Percentiles rank a stretch among this genome's conserved stretches.
Conservation (phyloP, 2,888 invertebrate species). For the Apotomis turbidana region DNA sequence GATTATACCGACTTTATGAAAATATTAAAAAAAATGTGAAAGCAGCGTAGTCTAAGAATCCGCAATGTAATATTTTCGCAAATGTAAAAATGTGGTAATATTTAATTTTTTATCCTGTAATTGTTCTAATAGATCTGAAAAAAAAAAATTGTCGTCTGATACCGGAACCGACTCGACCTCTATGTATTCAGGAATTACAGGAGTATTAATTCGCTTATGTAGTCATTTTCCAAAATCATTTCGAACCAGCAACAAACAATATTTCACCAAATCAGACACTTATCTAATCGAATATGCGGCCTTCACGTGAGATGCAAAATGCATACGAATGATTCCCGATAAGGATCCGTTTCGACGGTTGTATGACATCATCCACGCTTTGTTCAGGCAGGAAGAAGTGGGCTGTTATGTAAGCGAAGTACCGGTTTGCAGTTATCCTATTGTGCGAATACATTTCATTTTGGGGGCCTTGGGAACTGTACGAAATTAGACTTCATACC, state of each 20-base stretch:
- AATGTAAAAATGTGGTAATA: too few relatives aligned
- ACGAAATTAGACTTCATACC: background rate
- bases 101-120: too few relatives aligned
- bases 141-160: too few relatives aligned
- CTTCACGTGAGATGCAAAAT: slow-evolving; percentile 25
- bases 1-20: too few relatives aligned
- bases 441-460: background rate
- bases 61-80: too few relatives aligned
- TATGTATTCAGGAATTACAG: too few relatives aligned
- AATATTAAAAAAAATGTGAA: too few relatives aligned
- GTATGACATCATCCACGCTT: slow-evolving; percentile 33
- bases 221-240: too few relatives aligned
- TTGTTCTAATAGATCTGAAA: too few relatives aligned
- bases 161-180: too few relatives aligned
- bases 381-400: slow-evolving; percentile 26
- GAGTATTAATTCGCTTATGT: too few relatives aligned
- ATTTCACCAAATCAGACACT: slow-evolving; percentile 8
- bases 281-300: slow-evolving; percentile 20
- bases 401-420: slow-evolving; percentile 21
- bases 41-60: too few relatives aligned
- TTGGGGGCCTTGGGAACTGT: background rate
- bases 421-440: background rate
- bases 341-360: slow-evolving; percentile 27
- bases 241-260: background rate
- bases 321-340: slow-evolving; percentile 32